phyloP scores from a whole-genome alignment of 2,888 invertebrate species.

The Bursaphelenchus okinawaensis region DNA sequence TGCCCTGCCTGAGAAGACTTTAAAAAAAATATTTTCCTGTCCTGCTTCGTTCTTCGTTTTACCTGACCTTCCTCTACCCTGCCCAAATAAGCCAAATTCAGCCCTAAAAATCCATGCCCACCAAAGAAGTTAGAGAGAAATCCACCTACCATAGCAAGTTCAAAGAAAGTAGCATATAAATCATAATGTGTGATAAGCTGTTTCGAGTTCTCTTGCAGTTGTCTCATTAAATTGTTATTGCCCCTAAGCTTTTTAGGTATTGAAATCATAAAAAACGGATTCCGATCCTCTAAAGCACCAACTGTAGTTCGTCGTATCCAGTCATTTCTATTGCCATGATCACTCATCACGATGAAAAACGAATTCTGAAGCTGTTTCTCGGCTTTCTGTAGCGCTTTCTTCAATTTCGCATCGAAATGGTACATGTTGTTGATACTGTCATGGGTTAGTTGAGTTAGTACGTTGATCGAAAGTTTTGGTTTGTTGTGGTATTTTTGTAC shows the following conservation, averaged over 20 bases:
- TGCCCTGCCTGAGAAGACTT: too few relatives aligned
- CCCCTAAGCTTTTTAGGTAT: constrained; percentile 2
- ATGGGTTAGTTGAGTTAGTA: background rate
- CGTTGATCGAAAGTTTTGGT: background rate
- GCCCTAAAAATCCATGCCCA: too few relatives aligned
- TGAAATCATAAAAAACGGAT: background rate
- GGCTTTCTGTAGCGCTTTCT: constrained; percentile 26
- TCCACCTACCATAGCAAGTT: constrained; percentile 20
- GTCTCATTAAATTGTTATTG: background rate
- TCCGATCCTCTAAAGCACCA: background rate
- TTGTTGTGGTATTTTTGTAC: background rate
- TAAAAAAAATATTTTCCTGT: too few relatives aligned
- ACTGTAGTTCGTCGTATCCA: background rate
- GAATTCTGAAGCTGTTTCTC: background rate
- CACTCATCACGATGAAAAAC: background rate
- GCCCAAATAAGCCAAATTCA: too few relatives aligned
- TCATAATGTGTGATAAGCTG: constrained; percentile 10
- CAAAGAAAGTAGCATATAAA: constrained; percentile 7
- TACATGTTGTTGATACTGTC: background rate
- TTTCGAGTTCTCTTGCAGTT: constrained; percentile 7
- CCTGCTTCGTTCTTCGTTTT: too few relatives aligned
- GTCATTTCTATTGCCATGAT: constrained; percentile 1
- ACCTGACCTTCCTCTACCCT: too few relatives aligned
- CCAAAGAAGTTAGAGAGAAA: too few relatives aligned
- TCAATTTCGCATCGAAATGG: background rate